phyloP scores from a whole-genome alignment of 2,797 vertebrate species.

The Melanotaenia nigrans region DNA sequence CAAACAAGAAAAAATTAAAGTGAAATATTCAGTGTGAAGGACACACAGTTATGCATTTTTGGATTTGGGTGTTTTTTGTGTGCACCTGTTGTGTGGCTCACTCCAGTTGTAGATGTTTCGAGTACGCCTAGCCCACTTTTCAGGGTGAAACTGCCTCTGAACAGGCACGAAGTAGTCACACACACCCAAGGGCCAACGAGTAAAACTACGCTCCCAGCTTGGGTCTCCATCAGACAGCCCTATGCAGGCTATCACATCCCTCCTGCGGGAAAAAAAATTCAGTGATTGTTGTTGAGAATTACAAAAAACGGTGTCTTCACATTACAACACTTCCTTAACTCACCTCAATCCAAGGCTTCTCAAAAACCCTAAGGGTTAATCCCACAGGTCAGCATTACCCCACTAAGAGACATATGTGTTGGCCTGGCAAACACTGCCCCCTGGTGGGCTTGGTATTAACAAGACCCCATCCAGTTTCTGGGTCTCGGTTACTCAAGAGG shows the following conservation, averaged over 20 bases:
- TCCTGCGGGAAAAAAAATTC: constrained; percentile 77
- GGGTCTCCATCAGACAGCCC: constrained; percentile 92
- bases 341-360: constrained; percentile 26
- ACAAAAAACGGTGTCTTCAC: constrained; percentile 4
- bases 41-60: not conserved
- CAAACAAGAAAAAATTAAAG: not conserved
- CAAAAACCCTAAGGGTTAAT: constrained; percentile 64
- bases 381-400: constrained; percentile 73
- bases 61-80: not conserved
- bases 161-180: constrained; percentile 92
- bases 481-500: constrained; percentile 39
- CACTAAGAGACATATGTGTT: constrained; percentile 64
- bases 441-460: constrained; percentile 83
- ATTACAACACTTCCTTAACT: constrained; percentile 31
- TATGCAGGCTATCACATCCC: constrained; percentile 91
- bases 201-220: constrained; percentile 90
- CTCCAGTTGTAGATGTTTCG: constrained; percentile 93
- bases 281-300: not conserved
- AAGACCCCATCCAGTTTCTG: constrained; percentile 45
- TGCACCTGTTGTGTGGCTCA: constrained; percentile 83
- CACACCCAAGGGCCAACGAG: constrained; percentile 91
- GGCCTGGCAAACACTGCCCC: constrained; percentile 87
- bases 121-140: constrained; percentile 87
- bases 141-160: constrained; percentile 84
- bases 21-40: not conserved